A percentile compares a stretch with the other conserved stretches of the same genome.
Evolutionary conservation across 2,888 invertebrate genomes (phyloP).

Genomic region (Smittia aterrima): DNA sequence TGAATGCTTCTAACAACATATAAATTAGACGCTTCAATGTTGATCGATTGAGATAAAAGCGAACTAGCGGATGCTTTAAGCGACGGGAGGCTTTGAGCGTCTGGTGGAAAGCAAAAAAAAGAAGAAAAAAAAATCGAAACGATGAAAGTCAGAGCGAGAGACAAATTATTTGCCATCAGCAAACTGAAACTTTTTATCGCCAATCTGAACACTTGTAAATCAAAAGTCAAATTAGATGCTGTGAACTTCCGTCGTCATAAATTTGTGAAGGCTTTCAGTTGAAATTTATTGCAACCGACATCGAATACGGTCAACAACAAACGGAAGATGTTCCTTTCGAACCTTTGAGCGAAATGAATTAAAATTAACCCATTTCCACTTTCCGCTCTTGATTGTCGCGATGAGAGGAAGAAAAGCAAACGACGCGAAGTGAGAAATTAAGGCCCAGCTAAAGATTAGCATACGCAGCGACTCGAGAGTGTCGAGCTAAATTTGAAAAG

Average conservation of each 20-base stretch:
- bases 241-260: constrained; percentile 15
- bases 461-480: background rate
- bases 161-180: background rate
- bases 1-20: background rate
- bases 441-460: constrained; percentile 14
- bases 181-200: background rate
- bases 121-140: background rate
- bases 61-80: background rate
- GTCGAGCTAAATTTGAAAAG: background rate
- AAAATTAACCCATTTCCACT: constrained; percentile 25
- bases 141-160: background rate
- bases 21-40: constrained; percentile 28
- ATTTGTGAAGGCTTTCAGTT: constrained; percentile 15
- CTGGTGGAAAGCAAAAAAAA: background rate
- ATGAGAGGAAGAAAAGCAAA: background rate
- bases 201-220: constrained; percentile 7
- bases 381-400: background rate
- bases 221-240: constrained; percentile 9
- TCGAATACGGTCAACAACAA: background rate
- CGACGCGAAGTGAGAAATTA: constrained; percentile 5
- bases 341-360: constrained; percentile 20
- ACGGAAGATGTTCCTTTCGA: background rate
- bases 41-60: constrained; percentile 6
- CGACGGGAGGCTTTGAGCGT: background rate
- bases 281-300: constrained; percentile 22